Conservation (phyloP, 2,113 vertebrate species). For the Laterallus jamaicensis region DNA sequence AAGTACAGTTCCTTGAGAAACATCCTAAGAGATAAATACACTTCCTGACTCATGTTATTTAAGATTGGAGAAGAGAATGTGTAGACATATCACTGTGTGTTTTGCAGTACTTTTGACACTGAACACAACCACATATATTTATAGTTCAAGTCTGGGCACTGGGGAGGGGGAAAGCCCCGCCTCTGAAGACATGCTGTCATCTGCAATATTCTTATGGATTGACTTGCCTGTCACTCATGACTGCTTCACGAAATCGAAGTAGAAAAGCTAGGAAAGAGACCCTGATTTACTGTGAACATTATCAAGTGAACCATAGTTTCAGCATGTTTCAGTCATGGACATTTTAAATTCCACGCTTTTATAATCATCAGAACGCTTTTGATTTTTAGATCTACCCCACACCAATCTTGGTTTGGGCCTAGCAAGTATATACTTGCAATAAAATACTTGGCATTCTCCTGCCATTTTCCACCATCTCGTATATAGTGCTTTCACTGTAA, state of each 20-base stretch:
- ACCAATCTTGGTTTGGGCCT: background rate
- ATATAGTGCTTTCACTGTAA: background rate
- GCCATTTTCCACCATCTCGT: background rate
- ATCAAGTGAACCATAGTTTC: background rate
- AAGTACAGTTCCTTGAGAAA: slow-evolving; percentile 2
- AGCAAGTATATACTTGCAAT: background rate
- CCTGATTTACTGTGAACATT: background rate
- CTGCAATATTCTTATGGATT: background rate
- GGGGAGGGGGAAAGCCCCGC: background rate
- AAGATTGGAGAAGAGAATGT: background rate
- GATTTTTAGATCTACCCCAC: background rate
- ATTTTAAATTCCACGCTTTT: background rate
- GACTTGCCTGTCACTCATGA: background rate
- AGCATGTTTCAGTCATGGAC: background rate
- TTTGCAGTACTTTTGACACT: background rate
- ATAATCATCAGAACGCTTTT: background rate
- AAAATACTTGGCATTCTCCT: background rate
- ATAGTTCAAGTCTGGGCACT: background rate
- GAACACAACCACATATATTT: background rate
- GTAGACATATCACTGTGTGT: background rate
- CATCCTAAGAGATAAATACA: background rate
- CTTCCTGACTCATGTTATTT: background rate
- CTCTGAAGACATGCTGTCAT: background rate
- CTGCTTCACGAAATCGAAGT: background rate
- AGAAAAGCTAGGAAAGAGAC: background rate